Evolutionary conservation across 2,888 invertebrate species (phyloP), one percentile per base, ranked within the genome.

Genomic region (Lycocerus yunnanus): DNA sequence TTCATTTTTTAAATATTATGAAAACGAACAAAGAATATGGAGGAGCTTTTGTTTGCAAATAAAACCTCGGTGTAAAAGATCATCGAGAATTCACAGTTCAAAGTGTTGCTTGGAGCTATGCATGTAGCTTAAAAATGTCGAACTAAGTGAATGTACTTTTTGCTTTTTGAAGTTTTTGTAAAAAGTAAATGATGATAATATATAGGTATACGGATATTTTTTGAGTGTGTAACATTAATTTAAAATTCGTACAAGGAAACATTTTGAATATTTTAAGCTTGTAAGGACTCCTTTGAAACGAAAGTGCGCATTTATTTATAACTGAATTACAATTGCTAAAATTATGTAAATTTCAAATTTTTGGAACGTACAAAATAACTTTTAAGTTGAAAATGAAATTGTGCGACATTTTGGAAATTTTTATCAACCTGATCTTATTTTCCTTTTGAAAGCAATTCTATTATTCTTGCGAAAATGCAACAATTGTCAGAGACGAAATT

Each of bases 81-180:
- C 72, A 20, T 13, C 20, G 59, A 43, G 24, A 61, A 59, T 72
- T 75, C 72, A 70, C 70, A 69, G 43, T 72, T 70, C 72, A 75
- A 75, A 75, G 75, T 72, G 72, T 65, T 58, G 75, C 72, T 75
- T 15, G 27, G 69, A 75, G 72, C 75, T 60, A 69, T 61, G 66
- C 24, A 59, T 66, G 66, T 73, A 63, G 68, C 16, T 69, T 72
- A 24, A 58, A 63, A 63, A 63, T 63, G 61, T 20, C 61, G 61
- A 63, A 18, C 16, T 63, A 63, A 63, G 61, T 63, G 61, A 63
- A 63, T 63, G 20, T 18, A 20, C 61, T 63, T 16, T 18, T 16
- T 18, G 61, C 61, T 63, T 63, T 63, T 63, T 20, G 20, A 43
- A 43, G 43, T 43, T 43, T 43, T 43, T 43, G 13, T n/a, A 43